phyloP scores from a whole-genome alignment of 2,113 vertebrate genomes.

The Odocoileus virginianus region DNA sequence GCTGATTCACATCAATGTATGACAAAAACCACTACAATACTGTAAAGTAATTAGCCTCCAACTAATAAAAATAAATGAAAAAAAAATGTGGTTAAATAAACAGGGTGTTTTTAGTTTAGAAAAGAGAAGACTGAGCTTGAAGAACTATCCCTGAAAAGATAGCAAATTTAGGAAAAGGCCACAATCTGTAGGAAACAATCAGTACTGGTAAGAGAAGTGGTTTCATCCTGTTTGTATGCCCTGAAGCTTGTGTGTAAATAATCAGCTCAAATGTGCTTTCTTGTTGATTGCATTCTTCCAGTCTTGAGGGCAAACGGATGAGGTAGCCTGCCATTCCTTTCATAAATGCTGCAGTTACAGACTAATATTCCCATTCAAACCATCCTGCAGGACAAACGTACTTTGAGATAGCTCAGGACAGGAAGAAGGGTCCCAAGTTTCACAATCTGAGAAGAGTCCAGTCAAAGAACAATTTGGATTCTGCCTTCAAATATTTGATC shows the following conservation, averaged over 20 bases:
- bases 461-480: background rate
- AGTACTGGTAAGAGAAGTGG: background rate
- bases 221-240: slow-evolving; percentile 2
- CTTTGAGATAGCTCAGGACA: background rate
- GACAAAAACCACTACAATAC: too few species aligned
- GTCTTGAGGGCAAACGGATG: background rate
- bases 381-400: background rate
- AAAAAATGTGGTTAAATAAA: background rate
- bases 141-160: background rate
- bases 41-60: too few species aligned
- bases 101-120: background rate
- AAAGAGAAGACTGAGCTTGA: background rate
- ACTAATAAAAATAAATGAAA: too few species aligned
- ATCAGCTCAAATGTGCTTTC: background rate
- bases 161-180: background rate
- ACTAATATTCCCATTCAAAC: background rate
- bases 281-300: background rate
- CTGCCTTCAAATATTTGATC: background rate
- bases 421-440: background rate
- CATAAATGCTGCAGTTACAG: background rate
- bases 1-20: too few species aligned
- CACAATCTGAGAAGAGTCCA: background rate
- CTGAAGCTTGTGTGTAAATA: background rate
- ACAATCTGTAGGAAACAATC: background rate
- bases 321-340: background rate